Conservation (phyloP, 2,888 invertebrate species). For the Papilio gigon region DNA sequence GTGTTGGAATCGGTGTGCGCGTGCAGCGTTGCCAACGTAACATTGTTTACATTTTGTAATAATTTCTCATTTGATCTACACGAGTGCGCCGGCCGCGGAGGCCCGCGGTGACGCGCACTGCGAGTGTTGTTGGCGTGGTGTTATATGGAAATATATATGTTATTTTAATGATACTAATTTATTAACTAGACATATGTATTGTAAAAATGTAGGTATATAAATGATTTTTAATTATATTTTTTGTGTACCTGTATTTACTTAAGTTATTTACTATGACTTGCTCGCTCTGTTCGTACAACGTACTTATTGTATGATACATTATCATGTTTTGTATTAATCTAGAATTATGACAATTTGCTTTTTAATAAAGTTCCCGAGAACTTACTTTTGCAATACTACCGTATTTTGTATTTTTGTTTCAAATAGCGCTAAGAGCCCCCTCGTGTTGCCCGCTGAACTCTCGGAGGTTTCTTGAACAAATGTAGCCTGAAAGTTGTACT, state of each 20-base stretch:
- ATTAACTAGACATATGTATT: neutral
- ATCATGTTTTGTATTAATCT: neutral
- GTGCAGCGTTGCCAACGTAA: too few species aligned
- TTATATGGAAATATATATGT: neutral
- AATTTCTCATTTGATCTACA: too few species aligned
- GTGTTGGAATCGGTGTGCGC: too few species aligned
- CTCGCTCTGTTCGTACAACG: neutral
- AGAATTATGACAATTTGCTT: neutral
- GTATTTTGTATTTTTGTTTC: too few species aligned
- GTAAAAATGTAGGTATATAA: neutral
- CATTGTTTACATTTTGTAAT: too few species aligned
- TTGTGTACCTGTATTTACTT: slow-evolving; percentile 43
- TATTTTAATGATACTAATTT: neutral
- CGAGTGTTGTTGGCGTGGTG: slow-evolving; percentile 11
- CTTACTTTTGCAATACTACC: too few species aligned
- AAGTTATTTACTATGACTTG: slow-evolving; percentile 26
- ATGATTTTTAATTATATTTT: neutral
- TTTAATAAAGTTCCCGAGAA: too few species aligned
- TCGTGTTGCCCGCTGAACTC: neutral
- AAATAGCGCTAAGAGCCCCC: too few species aligned
- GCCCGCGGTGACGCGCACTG: neutral
- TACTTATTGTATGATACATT: slow-evolving; percentile 9
- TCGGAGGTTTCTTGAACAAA: neutral
- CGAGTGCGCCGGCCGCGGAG: neutral
- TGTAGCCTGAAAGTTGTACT: neutral